A percentile compares a stretch with the other conserved stretches of the same genome.
Evolutionary conservation across 2,888 invertebrate genomes (phyloP).

Genomic region (Acheta domesticus): DNA sequence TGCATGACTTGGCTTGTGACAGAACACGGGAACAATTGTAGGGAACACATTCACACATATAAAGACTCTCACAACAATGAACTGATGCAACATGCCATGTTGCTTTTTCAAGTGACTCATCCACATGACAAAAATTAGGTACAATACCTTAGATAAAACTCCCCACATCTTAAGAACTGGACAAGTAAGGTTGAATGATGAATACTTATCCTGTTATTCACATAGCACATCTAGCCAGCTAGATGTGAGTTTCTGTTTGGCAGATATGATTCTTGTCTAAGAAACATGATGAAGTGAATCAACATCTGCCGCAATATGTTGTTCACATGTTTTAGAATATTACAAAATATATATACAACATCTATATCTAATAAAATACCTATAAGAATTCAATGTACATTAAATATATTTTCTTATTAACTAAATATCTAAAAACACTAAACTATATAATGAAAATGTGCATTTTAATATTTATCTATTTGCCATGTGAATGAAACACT

Average conservation of each 20-base stretch:
- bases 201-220: background rate
- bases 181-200: background rate
- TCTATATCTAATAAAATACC: background rate
- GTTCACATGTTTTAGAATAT: background rate
- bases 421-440: background rate
- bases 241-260: background rate
- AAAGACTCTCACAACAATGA: background rate
- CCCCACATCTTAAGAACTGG: background rate
- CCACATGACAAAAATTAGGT: background rate
- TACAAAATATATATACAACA: background rate
- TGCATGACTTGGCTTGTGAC: background rate
- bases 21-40: background rate
- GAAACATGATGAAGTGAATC: background rate
- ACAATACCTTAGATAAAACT: background rate
- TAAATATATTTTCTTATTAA: background rate
- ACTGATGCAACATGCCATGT: background rate
- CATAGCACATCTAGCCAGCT: slow-evolving; percentile 2
- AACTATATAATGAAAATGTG: background rate
- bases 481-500: slow-evolving; percentile 18
- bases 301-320: background rate
- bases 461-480: background rate
- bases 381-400: slow-evolving; percentile 3
- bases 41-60: slow-evolving; percentile 12
- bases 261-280: background rate
- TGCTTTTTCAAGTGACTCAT: background rate